Evolutionary conservation across 2,797 vertebrate species (phyloP).

Genomic region (Anguilla anguilla): DNA sequence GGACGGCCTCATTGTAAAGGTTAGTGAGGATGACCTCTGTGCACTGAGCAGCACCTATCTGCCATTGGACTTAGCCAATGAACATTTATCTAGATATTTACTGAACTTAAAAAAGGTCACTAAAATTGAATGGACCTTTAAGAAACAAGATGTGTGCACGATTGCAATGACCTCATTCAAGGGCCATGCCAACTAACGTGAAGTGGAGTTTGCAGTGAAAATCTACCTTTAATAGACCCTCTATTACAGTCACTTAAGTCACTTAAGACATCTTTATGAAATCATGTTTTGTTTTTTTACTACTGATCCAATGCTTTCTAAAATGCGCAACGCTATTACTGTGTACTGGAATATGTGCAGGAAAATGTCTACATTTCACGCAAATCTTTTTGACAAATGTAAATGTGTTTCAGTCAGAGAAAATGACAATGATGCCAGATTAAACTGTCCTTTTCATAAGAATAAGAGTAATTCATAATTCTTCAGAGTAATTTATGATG

Average conservation of each 20-base stretch:
- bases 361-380: not conserved
- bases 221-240: not conserved
- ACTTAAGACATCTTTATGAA: not conserved
- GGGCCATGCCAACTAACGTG: not conserved
- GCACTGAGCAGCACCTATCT: not conserved
- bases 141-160: not conserved
- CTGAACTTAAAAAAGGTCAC: not conserved
- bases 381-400: conserved; percentile 14
- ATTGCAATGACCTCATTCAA: not conserved
- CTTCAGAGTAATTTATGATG: conserved; percentile 2
- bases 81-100: not conserved
- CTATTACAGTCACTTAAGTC: not conserved
- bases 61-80: not conserved
- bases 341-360: not conserved
- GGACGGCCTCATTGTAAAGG: not conserved
- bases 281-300: not conserved
- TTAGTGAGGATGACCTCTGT: not conserved
- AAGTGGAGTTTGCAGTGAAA: not conserved
- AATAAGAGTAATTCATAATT: no score
- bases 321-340: not conserved
- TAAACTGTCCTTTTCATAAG: not conserved
- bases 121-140: conserved; percentile 9
- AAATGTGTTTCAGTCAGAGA: not conserved
- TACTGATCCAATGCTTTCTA: not conserved
- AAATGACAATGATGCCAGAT: not conserved